A percentile compares a stretch with the other conserved stretches of the same genome.
Evolutionary conservation across 2,888 invertebrate genomes (phyloP).

Genomic region (Oscheius sp.): DNA sequence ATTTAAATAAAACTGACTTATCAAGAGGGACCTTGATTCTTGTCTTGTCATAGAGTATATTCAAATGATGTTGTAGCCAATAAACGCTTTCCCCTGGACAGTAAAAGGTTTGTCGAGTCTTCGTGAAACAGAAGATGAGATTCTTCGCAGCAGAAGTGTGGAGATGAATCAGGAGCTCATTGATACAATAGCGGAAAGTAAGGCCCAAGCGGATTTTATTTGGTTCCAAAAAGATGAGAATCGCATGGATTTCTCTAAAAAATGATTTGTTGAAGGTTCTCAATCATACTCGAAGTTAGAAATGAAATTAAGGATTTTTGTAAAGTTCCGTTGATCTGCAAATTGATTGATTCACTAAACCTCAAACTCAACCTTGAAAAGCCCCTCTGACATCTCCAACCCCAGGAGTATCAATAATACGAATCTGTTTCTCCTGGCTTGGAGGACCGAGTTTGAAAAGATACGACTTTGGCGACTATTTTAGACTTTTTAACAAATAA

Average conservation of each 20-base stretch:
- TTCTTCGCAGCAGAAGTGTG: conserved; percentile 51
- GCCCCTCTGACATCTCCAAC: conserved; percentile 12
- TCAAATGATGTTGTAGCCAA: conserved; percentile 11
- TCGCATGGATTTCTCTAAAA: conserved; percentile 38
- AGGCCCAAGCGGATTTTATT: conserved; percentile 39
- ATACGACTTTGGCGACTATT: conserved; percentile 8
- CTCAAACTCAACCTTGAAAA: too few relatives aligned
- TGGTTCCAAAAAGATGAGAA: conserved; percentile 46
- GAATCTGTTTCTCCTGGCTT: background rate
- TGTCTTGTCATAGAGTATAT: conserved; percentile 2
- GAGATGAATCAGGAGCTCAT: conserved; percentile 51
- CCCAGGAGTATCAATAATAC: conserved; percentile 23
- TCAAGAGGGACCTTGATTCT: conserved; percentile 19
- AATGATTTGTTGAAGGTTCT: background rate
- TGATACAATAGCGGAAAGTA: conserved; percentile 52
- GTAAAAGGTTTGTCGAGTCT: conserved; percentile 27
- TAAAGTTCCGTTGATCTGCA: conserved; percentile 19
- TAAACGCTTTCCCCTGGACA: background rate
- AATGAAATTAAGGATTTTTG: conserved; percentile 8
- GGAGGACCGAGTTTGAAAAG: background rate
- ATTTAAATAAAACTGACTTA: background rate
- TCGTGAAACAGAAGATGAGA: conserved; percentile 60
- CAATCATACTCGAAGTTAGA: conserved; percentile 10
- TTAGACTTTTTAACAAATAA: too few relatives aligned
- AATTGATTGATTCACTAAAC: too few relatives aligned